A percentile compares a stretch with the other conserved stretches of the same genome.
phyloP scores from a whole-genome alignment of 2,888 invertebrate genomes.

The Dyspetes luteomarginatus region DNA sequence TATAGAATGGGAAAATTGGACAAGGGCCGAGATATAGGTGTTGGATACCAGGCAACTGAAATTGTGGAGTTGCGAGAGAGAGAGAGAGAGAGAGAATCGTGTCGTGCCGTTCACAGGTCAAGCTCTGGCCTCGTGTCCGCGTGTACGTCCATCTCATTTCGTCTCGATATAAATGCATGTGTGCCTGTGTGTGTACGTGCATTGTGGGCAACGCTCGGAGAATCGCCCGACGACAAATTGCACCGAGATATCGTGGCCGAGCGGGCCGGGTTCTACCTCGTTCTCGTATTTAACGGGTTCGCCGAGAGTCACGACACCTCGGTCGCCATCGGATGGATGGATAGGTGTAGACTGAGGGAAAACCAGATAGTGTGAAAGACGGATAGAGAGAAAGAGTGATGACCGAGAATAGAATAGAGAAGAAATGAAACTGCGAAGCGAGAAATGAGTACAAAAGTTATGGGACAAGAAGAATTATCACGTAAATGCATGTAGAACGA shows the following conservation, averaged over 20 bases:
- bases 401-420: constrained; percentile 29
- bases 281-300: constrained; percentile 64
- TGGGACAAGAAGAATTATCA: neutral
- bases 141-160: constrained; percentile 42
- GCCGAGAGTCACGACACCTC: constrained; percentile 62
- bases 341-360: constrained; percentile 17
- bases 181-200: constrained; percentile 7
- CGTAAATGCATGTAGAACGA: neutral
- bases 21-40: neutral
- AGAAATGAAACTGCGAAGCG: constrained; percentile 5
- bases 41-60: constrained; percentile 23
- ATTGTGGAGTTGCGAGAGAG: constrained; percentile 45
- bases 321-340: constrained; percentile 54
- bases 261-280: constrained; percentile 22
- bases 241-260: constrained; percentile 61
- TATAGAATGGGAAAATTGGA: neutral
- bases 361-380: constrained; percentile 25
- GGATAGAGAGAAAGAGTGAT: constrained; percentile 48
- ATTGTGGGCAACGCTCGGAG: constrained; percentile 34
- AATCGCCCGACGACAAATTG: constrained; percentile 65
- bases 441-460: neutral
- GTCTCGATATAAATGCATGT: neutral
- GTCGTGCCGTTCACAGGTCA: constrained; percentile 57
- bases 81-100: constrained; percentile 42
- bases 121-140: constrained; percentile 33